phyloP scores from a whole-genome alignment of 2,888 invertebrate species.

The Drosophila pseudotakahashii region DNA sequence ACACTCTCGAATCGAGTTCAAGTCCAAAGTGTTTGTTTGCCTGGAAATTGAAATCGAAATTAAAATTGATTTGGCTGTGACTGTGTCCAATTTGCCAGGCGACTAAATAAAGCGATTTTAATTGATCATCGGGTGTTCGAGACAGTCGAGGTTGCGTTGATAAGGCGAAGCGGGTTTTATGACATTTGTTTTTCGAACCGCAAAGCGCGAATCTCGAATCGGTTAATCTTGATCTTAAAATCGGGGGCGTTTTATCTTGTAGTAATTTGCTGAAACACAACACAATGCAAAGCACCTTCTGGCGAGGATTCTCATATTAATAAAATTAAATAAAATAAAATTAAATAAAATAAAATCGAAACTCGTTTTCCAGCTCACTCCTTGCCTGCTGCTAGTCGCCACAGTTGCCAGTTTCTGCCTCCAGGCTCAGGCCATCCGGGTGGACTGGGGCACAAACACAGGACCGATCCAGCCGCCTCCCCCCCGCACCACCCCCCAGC shows the following conservation, averaged over 20 bases:
- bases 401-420: constrained; percentile 65
- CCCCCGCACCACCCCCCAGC: constrained; percentile 85
- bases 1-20: constrained; percentile 60
- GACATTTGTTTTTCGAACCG: constrained; percentile 25
- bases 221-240: constrained; percentile 34
- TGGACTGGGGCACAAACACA: constrained; percentile 87
- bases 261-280: constrained; percentile 38
- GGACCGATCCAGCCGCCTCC: constrained; percentile 87
- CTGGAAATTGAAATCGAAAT: constrained; percentile 4
- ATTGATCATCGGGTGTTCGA: constrained; percentile 48
- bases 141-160: constrained; percentile 19
- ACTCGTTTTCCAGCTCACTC: constrained; percentile 60
- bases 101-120: constrained; percentile 76
- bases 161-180: constrained; percentile 62
- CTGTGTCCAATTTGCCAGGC: constrained; percentile 43
- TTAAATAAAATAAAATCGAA: not conserved
- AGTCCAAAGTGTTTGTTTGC: constrained; percentile 47
- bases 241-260: constrained; percentile 35
- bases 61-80: constrained; percentile 20
- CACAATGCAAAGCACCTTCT: constrained; percentile 44
- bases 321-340: not conserved
- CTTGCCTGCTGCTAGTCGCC: constrained; percentile 80
- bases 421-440: constrained; percentile 85
- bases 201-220: constrained; percentile 36
- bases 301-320: constrained; percentile 16